Percentiles rank a stretch among this genome's conserved stretches.
phyloP scores from a whole-genome alignment of 2,888 invertebrate genomes.

The Microctonus aethiopoides region DNA sequence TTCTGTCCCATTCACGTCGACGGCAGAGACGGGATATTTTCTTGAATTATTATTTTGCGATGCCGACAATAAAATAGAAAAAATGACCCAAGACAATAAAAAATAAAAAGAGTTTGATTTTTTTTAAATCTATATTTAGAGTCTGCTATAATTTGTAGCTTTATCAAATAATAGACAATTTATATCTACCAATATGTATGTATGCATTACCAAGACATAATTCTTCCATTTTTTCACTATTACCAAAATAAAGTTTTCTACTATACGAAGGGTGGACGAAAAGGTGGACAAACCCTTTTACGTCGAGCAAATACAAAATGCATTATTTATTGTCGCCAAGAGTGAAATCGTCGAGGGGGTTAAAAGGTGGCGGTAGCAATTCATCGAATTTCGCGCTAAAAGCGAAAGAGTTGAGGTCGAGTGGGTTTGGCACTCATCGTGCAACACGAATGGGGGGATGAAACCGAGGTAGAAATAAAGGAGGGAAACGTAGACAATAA shows the following conservation, averaged over 20 bases:
- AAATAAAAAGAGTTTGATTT: not conserved
- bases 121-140: not conserved
- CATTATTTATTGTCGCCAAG: constrained; percentile 58
- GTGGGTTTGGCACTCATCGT: constrained; percentile 47
- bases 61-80: not conserved
- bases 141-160: not conserved
- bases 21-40: not conserved
- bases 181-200: not conserved
- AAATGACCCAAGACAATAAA: not conserved
- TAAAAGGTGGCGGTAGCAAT: constrained; percentile 41
- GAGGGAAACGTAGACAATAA: constrained; percentile 43
- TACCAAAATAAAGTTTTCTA: not conserved
- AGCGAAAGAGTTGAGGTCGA: constrained; percentile 56
- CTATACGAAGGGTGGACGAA: constrained; percentile 35
- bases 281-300: constrained; percentile 57
- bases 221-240: not conserved
- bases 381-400: constrained; percentile 59
- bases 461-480: constrained; percentile 15
- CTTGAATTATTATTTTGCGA: constrained; percentile 8
- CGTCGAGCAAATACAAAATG: constrained; percentile 60
- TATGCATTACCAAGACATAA: not conserved
- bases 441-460: constrained; percentile 45
- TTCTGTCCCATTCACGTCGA: constrained; percentile 28
- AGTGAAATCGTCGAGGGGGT: not conserved
- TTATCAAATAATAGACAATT: not conserved